These are phyloP conservation scores for Acanthosoma haemorrhoidale DNA, from an alignment of 2,888 invertebrate genomes.

Conservation along the genomic window DNA sequence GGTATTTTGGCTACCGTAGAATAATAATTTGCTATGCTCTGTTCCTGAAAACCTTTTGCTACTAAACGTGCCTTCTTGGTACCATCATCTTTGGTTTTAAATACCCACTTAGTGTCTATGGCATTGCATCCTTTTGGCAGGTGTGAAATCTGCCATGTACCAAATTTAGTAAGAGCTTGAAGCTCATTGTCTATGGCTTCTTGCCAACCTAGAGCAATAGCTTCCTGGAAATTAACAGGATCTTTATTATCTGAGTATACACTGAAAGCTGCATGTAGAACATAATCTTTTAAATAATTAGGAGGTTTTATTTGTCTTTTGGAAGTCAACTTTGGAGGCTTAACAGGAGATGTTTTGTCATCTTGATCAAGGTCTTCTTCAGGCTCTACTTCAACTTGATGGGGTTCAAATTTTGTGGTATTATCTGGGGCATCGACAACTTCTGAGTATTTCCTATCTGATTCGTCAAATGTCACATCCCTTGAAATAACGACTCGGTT, in stretches of 20 bases:
- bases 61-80: too few relatives aligned
- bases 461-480: conserved; percentile 40
- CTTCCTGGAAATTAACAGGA: neutral
- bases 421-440: neutral
- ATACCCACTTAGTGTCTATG: conserved; percentile 35
- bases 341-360: neutral
- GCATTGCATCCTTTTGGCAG: conserved; percentile 19
- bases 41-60: conserved; percentile 32
- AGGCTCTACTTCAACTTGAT: neutral
- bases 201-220: neutral
- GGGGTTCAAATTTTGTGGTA: neutral
- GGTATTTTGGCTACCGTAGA: conserved; percentile 29
- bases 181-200: conserved; percentile 26
- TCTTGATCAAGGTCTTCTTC: neutral
- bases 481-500: too few relatives aligned
- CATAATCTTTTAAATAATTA: conserved; percentile 25
- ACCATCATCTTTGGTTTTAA: conserved; percentile 32
- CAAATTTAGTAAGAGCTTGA: too few relatives aligned
- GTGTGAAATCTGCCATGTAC: too few relatives aligned
- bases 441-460: too few relatives aligned
- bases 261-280: conserved; percentile 31
- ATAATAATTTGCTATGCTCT: conserved; percentile 6
- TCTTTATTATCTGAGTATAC: conserved; percentile 26
- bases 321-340: neutral
- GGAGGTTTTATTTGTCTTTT: conserved; percentile 22